Evolutionary conservation across 2,888 invertebrate genomes (phyloP), one percentile per base, ranked within the genome.

Genomic region (Camponotus fellah): DNA sequence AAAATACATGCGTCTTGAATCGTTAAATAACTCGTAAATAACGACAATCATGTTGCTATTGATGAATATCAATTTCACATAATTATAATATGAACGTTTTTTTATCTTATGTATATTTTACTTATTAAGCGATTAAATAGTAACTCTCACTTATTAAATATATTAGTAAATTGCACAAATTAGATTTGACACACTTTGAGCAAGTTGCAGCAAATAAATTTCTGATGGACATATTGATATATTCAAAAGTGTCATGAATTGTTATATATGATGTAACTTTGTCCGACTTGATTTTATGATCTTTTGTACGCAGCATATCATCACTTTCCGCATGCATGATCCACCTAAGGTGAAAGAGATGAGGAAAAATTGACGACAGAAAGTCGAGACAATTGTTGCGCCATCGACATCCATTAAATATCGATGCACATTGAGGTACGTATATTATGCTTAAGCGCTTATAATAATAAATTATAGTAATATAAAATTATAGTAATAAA

Each of bases 391-490:
- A 40, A 58, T 77, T 68, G 37, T 74, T 43, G 53, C 21, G 32
- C 69, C 56, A 56, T 46, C 12, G 8, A 60, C 69, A 32, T 8
- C 32, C 8, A 14, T 46, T 8, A 62, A 46, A 53, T 34, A 46
- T 56, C 43, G 32, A 85, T 77, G 77, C 74, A 86, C n/a, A 9
- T 17, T 21, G 6, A 77, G 81, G 72, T 85, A 82, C n/a, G 46
- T 8, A 62, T 21, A 9, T 5, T 53, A 62, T 21, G 9, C n/a
- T 53, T 12, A 71, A 37, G 26, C 17, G 4, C 9, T 49, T n/a
- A 8, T 32, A 32, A 46, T 26, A 26, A 26, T 26, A 26, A 26
- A 26, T 26, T 26, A 26, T 26, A 26, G 26, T 26, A 26, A 26
- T 26, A 26, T 26, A 26, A 26, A 26, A 26, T 26, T 26, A 26